phyloP scores from a whole-genome alignment of 92 coral and sea anemone species.

The Paramuricea clavata region DNA sequence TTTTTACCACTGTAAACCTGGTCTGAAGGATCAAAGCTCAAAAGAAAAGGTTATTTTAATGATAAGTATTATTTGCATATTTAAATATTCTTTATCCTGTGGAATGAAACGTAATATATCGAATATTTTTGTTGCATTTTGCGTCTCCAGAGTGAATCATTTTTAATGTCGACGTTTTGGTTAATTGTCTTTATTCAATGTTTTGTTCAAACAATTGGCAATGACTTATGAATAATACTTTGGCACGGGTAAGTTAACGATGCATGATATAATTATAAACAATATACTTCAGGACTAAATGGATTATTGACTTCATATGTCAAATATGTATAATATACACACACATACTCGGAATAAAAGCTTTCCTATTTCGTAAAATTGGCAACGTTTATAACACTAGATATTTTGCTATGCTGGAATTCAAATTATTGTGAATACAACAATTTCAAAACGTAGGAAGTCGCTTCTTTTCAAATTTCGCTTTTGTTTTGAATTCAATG shows the following conservation, averaged over 20 bases:
- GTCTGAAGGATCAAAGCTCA: background rate
- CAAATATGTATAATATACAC: background rate
- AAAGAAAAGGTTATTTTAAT: background rate
- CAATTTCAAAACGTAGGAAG: background rate
- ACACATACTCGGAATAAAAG: background rate
- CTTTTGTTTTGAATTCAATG: slow-evolving; percentile 19
- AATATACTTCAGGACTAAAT: background rate
- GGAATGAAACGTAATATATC: background rate
- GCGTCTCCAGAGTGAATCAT: background rate
- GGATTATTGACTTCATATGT: background rate
- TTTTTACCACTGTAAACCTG: background rate
- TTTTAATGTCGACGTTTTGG: background rate
- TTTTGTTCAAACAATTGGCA: slow-evolving; percentile 15
- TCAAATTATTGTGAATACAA: background rate
- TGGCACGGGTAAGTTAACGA: slow-evolving; percentile 27
- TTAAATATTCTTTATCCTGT: background rate
- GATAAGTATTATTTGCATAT: background rate
- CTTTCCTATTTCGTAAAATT: background rate
- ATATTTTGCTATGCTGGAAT: background rate
- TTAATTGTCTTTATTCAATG: slow-evolving; percentile 6
- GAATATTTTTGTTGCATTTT: slow-evolving; percentile 3
- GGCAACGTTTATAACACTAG: background rate
- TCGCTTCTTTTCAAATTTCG: background rate
- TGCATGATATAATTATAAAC: background rate
- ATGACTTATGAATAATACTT: slow-evolving; percentile 14